Evolutionary conservation across 1,140 invertebrate species (phyloP).

Genomic region (Heliconius nattereri): DNA sequence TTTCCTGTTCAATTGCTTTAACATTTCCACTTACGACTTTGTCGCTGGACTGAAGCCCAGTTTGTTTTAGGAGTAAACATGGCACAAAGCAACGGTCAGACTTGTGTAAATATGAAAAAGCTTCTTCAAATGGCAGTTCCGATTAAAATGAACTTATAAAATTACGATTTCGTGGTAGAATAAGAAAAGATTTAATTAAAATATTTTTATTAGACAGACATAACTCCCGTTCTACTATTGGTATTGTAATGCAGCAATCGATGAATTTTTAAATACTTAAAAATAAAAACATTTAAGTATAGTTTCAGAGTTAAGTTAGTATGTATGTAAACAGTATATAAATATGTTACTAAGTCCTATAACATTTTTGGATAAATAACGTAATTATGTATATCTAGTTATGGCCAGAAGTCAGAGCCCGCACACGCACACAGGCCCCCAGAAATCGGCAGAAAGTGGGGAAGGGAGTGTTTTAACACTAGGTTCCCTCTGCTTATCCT

Average conservation of each 20-base stretch:
- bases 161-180: not conserved
- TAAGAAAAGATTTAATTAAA: not conserved
- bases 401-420: no score
- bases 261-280: not conserved
- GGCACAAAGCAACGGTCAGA: not conserved
- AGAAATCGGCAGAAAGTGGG: no score
- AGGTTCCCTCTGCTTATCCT: no score
- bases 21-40: slow-evolving; percentile 18
- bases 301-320: not conserved
- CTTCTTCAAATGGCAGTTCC: not conserved
- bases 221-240: no score
- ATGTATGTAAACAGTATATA: not conserved
- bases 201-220: no score
- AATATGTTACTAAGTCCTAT: no score
- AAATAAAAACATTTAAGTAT: not conserved
- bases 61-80: slow-evolving; percentile 4
- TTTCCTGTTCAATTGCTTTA: not conserved
- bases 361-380: no score
- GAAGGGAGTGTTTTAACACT: no score
- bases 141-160: not conserved
- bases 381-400: not conserved
- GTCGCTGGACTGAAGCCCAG: slow-evolving; percentile 10
- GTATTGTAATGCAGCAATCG: not conserved
- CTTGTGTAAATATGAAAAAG: slow-evolving; percentile 5
- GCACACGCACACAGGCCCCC: no score